Conservation (phyloP, 2,888 invertebrate genomes). For the Parnassius apollo region DNA sequence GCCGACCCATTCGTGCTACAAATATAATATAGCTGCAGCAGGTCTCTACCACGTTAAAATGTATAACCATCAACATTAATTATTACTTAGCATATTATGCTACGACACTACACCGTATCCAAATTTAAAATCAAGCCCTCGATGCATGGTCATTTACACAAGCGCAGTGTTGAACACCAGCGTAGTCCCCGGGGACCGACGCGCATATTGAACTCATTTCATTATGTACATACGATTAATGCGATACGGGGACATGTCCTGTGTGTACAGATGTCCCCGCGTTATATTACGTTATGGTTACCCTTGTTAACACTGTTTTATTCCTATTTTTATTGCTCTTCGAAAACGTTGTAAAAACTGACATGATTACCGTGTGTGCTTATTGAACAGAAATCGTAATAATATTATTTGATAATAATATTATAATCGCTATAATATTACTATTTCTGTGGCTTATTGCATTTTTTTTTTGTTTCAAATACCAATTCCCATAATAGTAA, state of each 20-base stretch:
- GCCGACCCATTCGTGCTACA: too few relatives aligned
- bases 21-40: too few relatives aligned
- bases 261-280: slow-evolving; percentile 55
- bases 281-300: slow-evolving; percentile 31
- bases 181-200: slow-evolving; percentile 48
- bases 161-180: slow-evolving; percentile 32
- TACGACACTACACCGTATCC: slow-evolving; percentile 28
- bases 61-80: too few relatives aligned
- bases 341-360: slow-evolving; percentile 2
- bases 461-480: not conserved
- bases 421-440: too few relatives aligned
- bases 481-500: too few relatives aligned
- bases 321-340: slow-evolving; percentile 20
- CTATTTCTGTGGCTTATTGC: not conserved
- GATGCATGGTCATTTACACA: slow-evolving; percentile 1
- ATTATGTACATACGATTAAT: slow-evolving; percentile 75
- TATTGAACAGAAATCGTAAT: too few relatives aligned
- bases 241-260: slow-evolving; percentile 47
- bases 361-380: not conserved
- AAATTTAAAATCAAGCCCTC: slow-evolving; percentile 14
- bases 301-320: slow-evolving; percentile 26
- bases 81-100: too few relatives aligned
- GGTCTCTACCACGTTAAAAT: too few relatives aligned
- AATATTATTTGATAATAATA: too few relatives aligned
- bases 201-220: slow-evolving; percentile 79